Evolutionary conservation across 1,140 invertebrate genomes (phyloP), one percentile per base, ranked within the genome.

Genomic region (Ctenoplectra terminalis): DNA sequence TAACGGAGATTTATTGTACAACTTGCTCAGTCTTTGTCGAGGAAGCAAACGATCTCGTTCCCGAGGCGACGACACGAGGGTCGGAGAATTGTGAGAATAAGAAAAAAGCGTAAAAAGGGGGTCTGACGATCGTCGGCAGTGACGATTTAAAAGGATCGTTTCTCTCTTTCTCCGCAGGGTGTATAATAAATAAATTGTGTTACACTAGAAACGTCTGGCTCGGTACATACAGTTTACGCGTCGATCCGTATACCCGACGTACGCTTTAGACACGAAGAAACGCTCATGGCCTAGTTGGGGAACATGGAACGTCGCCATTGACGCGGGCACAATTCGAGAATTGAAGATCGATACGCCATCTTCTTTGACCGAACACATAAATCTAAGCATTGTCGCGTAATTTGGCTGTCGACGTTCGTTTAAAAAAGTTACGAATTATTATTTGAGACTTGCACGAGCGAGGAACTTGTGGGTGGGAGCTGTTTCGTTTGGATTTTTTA

Each of bases 131-230:
- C 61, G 58, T 64, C 76, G 61, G 81, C 75, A 79, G 81, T 73
- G 69, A 72, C 66, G 74, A 85, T 46, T 75, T 43, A 61, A 80
- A 74, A 71, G 46, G 77, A 74, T 37, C 84, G 72, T 81, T 63
- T 58, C 1, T 43, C 29, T 20, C 20, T 20, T 40, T 64, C 48
- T 50, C 54, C 34, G 15, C 54, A 40, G 66, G 66, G 23, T 64
- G 54, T 87, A 89, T 87, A 89, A 90, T 89, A 89, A 90, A 90
- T 89, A 88, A 90, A 88, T 84, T 86, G 83, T 87, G 86, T 89
- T 89, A 87, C 64, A 71, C 75, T 89, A 84, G 84, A 89, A 90
- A 83, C 61, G 79, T 86, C 81, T 88, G 87, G 83, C 87, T 88
- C 87, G 87, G 85, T 89, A 86, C 82, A 88, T 86, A 85, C 81